phyloP scores from a whole-genome alignment of 2,113 vertebrate species.

The Columba livia region DNA sequence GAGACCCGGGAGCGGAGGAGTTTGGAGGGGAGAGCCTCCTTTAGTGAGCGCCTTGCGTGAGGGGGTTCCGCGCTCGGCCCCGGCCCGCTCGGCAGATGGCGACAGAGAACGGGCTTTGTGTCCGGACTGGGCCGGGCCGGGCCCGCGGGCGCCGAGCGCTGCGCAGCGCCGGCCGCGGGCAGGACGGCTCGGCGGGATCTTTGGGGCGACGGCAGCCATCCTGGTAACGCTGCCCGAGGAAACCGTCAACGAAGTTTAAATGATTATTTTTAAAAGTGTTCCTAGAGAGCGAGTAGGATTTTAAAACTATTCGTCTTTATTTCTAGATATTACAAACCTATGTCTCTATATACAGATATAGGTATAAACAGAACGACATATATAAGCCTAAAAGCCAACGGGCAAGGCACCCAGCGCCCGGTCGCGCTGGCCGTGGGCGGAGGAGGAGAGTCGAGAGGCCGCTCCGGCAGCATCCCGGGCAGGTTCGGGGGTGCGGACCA shows the following conservation, averaged over 20 bases:
- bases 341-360: not conserved
- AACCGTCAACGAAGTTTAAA: not conserved
- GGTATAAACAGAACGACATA: not conserved
- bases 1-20: too few species aligned
- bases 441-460: not conserved
- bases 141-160: not conserved
- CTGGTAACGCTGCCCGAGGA: not conserved
- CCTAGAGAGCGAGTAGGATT: not conserved
- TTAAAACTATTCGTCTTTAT: not conserved
- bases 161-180: too few species aligned
- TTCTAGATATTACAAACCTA: not conserved
- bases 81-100: conserved; percentile 71
- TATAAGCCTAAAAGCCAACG: not conserved
- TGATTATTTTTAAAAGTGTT: not conserved
- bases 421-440: not conserved
- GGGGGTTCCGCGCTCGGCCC: not conserved
- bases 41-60: not conserved
- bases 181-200: not conserved
- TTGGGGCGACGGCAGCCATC: not conserved
- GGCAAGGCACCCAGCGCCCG: not conserved
- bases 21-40: not conserved
- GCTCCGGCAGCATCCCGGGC: not conserved
- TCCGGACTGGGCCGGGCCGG: too few species aligned
- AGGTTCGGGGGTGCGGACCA: not conserved
- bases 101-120: conserved; percentile 64